Percentiles rank a stretch among this genome's conserved stretches.
Evolutionary conservation across 2,888 invertebrate genomes (phyloP).

Genomic region (Caenorhabditis zanzibari): DNA sequence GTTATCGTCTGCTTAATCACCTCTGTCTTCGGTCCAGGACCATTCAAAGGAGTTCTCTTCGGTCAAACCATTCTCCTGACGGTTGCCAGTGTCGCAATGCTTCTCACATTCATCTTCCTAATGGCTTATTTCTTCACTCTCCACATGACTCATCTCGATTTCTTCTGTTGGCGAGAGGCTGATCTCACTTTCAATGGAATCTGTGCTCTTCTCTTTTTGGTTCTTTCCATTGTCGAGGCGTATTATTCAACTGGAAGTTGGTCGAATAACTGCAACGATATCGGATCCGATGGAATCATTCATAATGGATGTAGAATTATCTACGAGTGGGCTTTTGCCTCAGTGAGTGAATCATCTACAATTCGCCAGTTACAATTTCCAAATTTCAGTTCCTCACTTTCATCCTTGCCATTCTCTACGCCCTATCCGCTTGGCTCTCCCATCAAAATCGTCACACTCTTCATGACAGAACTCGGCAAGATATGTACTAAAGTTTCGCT

Average conservation of each 20-base stretch:
- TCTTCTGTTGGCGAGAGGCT: conserved; percentile 81
- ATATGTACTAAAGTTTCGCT: conserved; percentile 36
- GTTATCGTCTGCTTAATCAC: conserved; percentile 79
- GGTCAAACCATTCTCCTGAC: conserved; percentile 81
- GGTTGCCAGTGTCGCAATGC: conserved; percentile 78
- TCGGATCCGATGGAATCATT: conserved; percentile 79
- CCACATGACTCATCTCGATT: conserved; percentile 77
- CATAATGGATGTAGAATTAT: conserved; percentile 82
- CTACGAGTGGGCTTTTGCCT: conserved; percentile 82
- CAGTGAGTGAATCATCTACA: conserved; percentile 71
- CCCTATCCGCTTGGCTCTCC: conserved; percentile 67
- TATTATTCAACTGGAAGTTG: conserved; percentile 83
- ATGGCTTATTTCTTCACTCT: conserved; percentile 81
- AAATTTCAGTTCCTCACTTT: conserved; percentile 57
- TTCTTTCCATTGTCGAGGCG: conserved; percentile 79
- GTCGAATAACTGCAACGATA: conserved; percentile 83
- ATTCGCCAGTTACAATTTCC: neutral
- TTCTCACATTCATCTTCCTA: conserved; percentile 81
- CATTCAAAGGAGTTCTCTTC: conserved; percentile 81
- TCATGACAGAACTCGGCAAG: conserved; percentile 36
- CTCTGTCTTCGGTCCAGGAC: conserved; percentile 82
- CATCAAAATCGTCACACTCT: conserved; percentile 68
- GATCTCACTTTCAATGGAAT: conserved; percentile 78
- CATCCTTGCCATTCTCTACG: conserved; percentile 59
- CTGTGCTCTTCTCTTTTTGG: conserved; percentile 74